Evolutionary conservation across 2,113 vertebrate species (phyloP).

Genomic region (Chauna torquata): DNA sequence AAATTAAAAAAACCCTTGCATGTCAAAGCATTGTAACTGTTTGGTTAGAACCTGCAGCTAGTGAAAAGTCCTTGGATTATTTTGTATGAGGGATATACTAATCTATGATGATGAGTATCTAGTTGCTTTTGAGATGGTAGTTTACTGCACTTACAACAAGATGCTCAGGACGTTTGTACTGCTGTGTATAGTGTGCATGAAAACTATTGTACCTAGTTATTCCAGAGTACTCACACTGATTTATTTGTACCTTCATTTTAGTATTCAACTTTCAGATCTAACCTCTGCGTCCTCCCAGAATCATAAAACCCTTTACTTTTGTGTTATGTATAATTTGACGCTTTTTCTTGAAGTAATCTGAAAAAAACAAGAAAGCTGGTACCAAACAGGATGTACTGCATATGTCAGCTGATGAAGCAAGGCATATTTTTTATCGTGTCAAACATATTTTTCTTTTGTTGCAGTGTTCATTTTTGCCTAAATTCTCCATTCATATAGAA

Average conservation of each 20-base stretch:
- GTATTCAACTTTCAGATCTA: neutral
- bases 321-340: neutral
- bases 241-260: neutral
- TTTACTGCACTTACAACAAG: neutral
- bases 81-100: neutral
- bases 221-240: neutral
- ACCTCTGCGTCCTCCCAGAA: neutral
- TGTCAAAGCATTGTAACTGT: neutral
- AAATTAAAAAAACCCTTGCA: neutral
- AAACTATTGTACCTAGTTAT: neutral
- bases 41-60: neutral
- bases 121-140: neutral
- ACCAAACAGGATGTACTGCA: neutral
- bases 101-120: accelerated
- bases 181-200: neutral
- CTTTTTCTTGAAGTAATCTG: neutral
- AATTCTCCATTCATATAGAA: constrained; percentile 94
- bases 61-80: neutral
- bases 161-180: neutral
- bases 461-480: constrained; percentile 91
- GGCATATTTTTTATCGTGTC: neutral
- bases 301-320: neutral
- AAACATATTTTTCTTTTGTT: constrained; percentile 44
- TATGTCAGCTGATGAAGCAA: neutral
- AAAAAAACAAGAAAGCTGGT: neutral